A percentile compares a stretch with the other conserved stretches of the same genome.
Conservation (phyloP, 92 coral and sea anemone species). For the Siderastrea siderea region DNA sequence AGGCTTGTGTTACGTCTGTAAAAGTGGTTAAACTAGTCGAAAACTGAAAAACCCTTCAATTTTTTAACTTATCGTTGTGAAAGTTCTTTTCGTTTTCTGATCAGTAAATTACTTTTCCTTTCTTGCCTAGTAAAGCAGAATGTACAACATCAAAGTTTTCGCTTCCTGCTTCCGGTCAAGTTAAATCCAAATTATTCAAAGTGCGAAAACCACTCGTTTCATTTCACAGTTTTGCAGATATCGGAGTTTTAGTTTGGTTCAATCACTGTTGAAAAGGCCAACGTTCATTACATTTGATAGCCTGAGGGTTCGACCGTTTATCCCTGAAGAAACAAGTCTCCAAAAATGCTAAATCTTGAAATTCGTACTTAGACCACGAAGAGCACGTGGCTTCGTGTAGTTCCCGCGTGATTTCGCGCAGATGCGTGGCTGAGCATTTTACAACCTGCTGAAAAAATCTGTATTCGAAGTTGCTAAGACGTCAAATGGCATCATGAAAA, state of each 20-base stretch:
- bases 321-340: not conserved
- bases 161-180: conserved; percentile 2
- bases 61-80: too few species aligned
- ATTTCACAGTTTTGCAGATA: not conserved
- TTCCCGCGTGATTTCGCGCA: conserved; percentile 7
- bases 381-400: conserved; percentile 31
- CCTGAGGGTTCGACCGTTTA: not conserved
- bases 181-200: not conserved
- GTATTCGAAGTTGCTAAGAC: not conserved
- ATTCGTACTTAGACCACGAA: too few species aligned
- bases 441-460: too few species aligned
- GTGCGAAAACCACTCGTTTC: not conserved
- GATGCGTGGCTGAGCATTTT: not conserved
- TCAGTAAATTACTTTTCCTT: not conserved
- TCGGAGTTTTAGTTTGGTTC: too few species aligned
- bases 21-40: too few species aligned
- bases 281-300: not conserved
- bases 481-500: not conserved
- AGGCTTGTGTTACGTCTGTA: too few species aligned
- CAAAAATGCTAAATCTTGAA: not conserved
- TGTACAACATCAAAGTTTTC: not conserved
- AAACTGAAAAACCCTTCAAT: too few species aligned
- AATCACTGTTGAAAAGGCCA: not conserved
- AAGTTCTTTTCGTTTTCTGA: not conserved
- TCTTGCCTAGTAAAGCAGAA: not conserved